These are phyloP conservation scores for Paramacrobiotus metropolitanus DNA, from an alignment of 1,140 invertebrate genomes.

Conservation along the genomic window DNA sequence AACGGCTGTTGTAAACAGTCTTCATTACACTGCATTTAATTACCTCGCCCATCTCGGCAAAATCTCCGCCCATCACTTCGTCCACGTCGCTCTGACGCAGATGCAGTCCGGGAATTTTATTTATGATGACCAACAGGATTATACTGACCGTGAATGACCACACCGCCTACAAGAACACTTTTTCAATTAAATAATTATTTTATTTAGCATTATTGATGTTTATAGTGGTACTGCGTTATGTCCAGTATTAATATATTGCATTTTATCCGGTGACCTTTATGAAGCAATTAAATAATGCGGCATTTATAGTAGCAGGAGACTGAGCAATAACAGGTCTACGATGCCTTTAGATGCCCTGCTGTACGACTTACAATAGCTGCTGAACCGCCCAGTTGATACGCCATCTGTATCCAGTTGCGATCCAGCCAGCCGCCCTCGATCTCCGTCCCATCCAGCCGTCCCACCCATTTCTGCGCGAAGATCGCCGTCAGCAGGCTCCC, in stretches of 20 bases:
- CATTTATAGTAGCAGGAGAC: not conserved
- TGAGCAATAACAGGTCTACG: not conserved
- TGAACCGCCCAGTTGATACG: not conserved
- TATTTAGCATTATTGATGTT: not conserved
- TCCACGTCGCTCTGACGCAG: not conserved
- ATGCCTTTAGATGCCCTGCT: not conserved
- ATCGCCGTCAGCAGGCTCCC: not conserved
- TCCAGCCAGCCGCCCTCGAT: not conserved
- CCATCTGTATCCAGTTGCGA: not conserved
- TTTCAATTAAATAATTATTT: not conserved
- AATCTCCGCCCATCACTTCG: not conserved
- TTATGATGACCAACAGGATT: not conserved
- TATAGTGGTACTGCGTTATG: not conserved
- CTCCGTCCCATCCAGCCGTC: not conserved
- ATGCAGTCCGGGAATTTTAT: not conserved
- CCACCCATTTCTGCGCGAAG: constrained; percentile 1
- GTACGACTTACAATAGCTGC: not conserved
- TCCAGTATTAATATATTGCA: not conserved
- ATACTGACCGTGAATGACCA: not conserved
- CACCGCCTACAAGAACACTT: not conserved
- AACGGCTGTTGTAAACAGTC: not conserved
- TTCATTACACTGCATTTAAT: not conserved
- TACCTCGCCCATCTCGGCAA: not conserved
- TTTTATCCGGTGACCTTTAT: not conserved
- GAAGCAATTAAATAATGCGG: no score